phyloP scores from a whole-genome alignment of 2,888 invertebrate species.

The Apamea monoglypha region DNA sequence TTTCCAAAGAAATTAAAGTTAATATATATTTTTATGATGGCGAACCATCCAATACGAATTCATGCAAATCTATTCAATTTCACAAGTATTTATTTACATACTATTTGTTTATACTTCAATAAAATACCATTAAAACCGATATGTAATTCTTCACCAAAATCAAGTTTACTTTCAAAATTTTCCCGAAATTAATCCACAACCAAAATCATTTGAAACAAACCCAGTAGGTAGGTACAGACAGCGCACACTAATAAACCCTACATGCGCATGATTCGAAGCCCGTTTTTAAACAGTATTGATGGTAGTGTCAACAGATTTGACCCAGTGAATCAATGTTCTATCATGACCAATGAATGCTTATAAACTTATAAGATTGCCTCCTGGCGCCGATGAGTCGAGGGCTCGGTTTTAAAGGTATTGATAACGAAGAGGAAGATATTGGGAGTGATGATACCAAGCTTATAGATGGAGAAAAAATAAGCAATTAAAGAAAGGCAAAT shows the following conservation, averaged over 20 bases:
- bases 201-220: slow-evolving; percentile 1
- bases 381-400: slow-evolving; percentile 67
- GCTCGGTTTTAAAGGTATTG: slow-evolving; percentile 21
- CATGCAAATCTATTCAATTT: neutral
- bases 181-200: neutral
- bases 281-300: slow-evolving; percentile 84
- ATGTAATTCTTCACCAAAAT: neutral
- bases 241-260: slow-evolving; percentile 62
- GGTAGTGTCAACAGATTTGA: slow-evolving; percentile 86
- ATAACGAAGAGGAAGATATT: neutral
- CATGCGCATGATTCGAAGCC: slow-evolving; percentile 70
- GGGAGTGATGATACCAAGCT: neutral
- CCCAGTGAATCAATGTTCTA: slow-evolving; percentile 86
- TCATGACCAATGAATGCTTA: slow-evolving; percentile 79
- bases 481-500: neutral
- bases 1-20: neutral
- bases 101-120: neutral
- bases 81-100: neutral
- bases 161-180: neutral
- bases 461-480: neutral
- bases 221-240: slow-evolving; percentile 35
- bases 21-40: neutral
- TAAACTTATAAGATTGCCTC: slow-evolving; percentile 71
- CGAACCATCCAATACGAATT: neutral
- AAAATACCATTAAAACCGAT: neutral